Conservation (phyloP, 2,797 vertebrate species). For the Anguilla pacifica region DNA sequence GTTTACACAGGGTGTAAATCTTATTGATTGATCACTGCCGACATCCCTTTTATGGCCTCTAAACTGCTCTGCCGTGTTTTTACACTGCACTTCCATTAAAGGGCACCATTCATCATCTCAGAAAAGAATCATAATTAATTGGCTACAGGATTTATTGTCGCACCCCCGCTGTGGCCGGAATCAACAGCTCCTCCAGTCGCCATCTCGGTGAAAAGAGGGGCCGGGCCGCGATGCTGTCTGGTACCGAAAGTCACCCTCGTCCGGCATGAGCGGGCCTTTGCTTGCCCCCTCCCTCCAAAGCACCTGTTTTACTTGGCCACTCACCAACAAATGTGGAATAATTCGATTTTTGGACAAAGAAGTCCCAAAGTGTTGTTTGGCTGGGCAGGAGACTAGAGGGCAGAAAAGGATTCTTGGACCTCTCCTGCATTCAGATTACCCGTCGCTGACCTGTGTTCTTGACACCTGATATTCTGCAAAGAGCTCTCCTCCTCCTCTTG, state of each 20-base stretch:
- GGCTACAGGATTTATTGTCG: constrained; percentile 70
- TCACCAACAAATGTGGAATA: background rate
- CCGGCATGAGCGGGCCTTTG: background rate
- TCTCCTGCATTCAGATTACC: background rate
- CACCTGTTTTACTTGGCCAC: background rate
- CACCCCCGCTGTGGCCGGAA: constrained; percentile 66
- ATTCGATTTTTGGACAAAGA: background rate
- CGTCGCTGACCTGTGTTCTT: background rate
- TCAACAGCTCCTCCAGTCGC: constrained; percentile 56
- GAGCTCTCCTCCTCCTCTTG: background rate
- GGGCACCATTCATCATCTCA: constrained; percentile 77
- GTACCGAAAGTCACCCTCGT: background rate
- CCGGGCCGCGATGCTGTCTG: background rate
- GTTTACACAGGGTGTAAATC: constrained; percentile 69
- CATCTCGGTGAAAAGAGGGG: constrained; percentile 50
- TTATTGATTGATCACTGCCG: constrained; percentile 78
- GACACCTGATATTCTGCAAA: background rate
- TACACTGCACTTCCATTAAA: constrained; percentile 81
- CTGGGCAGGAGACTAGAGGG: background rate
- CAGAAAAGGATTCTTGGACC: background rate
- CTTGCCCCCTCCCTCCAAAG: background rate
- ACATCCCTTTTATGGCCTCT: constrained; percentile 76
- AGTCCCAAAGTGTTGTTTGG: background rate
- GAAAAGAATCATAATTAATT: constrained; percentile 77
- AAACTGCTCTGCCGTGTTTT: constrained; percentile 72